Percentiles rank a stretch among this genome's conserved stretches.
phyloP scores from a whole-genome alignment of 1,140 invertebrate genomes.

The Archegozetes longisetosus region DNA sequence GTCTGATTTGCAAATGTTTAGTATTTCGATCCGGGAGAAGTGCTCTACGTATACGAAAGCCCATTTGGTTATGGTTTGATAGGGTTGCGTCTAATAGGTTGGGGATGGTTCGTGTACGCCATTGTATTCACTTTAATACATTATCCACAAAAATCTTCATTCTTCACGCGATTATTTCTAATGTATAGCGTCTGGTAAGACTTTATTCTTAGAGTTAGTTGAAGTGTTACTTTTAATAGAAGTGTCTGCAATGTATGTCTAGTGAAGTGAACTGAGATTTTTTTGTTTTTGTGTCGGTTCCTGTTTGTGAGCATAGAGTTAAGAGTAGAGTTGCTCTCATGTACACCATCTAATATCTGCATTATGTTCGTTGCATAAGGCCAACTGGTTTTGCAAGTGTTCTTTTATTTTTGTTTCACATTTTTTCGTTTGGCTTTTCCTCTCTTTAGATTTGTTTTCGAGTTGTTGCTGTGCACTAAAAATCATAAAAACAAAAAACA shows the following conservation, averaged over 20 bases:
- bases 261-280: too few species aligned
- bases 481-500: neutral
- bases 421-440: neutral
- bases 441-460: too few species aligned
- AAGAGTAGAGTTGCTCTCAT: too few species aligned
- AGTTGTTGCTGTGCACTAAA: neutral
- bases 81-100: constrained; percentile 54
- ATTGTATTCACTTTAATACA: constrained; percentile 63
- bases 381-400: neutral
- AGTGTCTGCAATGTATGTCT: too few species aligned
- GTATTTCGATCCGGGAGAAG: constrained; percentile 72
- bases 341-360: too few species aligned
- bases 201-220: too few species aligned
- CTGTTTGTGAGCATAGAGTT: too few species aligned
- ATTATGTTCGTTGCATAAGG: too few species aligned
- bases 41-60: constrained; percentile 75
- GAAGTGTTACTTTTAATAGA: too few species aligned
- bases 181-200: constrained; percentile 56
- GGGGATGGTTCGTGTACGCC: constrained; percentile 65
- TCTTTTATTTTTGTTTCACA: neutral
- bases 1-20: too few species aligned
- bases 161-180: constrained; percentile 57
- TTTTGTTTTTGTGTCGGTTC: too few species aligned
- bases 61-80: constrained; percentile 67
- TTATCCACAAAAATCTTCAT: constrained; percentile 54